Base-by-base conservation (phyloP, 2,888 invertebrate species). In the Uloborus plumipes region DNA sequence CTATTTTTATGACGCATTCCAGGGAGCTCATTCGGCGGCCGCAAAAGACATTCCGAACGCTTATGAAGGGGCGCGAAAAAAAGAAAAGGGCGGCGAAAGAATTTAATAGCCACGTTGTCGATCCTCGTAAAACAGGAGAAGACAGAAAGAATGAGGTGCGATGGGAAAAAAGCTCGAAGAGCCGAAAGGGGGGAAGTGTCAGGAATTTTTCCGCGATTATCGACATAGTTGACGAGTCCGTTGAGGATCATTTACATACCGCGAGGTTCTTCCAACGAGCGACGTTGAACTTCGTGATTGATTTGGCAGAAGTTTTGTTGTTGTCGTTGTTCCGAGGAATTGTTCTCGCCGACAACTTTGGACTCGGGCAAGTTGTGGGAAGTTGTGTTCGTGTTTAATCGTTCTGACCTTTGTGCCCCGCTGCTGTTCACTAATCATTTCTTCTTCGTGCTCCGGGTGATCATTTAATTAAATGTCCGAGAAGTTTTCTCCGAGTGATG, bases 1-100 rank as follows among this genome's bases (percentile, higher is more conserved):
- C 66, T 59, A 79, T 79, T 79, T 79, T 79, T 79, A 79, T 79
- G 66, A 65, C 67, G 65, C 66, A 78, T 78, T 78, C 67, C 79
- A 39, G 61, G 55, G 61, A 72, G 53, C 66, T 66, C 73, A 72
- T 79, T 72, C 61, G 22, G 66, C 47, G 47, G 31, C 73, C 67
- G 79, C 79, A 73, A 73, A 66, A 67, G 72, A 50, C 79, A 79
- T 79, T 79, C 79, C 73, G 20, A 51, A 39, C 51, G 50, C 58
- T 15, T 22, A 51, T 14, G 26, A n/a, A 16, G 67, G n/a, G 7
- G 9, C 22, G 15, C 14, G 14, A 13, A 26, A 62, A 59, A 62
- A 59, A 62, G 15, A 62, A 26, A 31, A 14, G 61, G 31, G 9
- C 15, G 61, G 61, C 26, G n/a, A 62, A 73, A 67, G 79, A 79